Conservation (phyloP, 2,113 vertebrate species). For the Ellobius talpinus region DNA sequence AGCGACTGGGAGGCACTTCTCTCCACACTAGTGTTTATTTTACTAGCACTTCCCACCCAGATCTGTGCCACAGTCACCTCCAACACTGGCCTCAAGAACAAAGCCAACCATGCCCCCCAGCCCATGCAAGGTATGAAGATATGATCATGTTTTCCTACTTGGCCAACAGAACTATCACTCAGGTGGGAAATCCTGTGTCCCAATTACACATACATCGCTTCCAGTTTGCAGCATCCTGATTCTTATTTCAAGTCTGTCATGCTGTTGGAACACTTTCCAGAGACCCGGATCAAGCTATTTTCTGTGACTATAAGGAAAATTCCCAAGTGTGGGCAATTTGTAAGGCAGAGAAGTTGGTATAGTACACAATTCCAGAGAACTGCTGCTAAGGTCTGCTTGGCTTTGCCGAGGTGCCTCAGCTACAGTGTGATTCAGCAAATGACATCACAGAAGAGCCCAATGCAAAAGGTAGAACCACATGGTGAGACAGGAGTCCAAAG, state of each 20-base stretch:
- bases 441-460: background rate
- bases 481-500: background rate
- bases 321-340: background rate
- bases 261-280: background rate
- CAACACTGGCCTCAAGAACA: background rate
- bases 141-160: background rate
- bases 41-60: background rate
- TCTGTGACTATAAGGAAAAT: background rate
- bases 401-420: background rate
- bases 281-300: background rate
- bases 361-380: background rate
- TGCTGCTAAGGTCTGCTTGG: background rate
- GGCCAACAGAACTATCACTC: too few relatives aligned
- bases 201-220: background rate
- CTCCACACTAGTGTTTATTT: background rate
- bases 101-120: accelerated
- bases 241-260: background rate
- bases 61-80: background rate
- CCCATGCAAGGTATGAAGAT: accelerated
- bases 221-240: background rate
- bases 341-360: background rate
- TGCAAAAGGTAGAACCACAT: background rate
- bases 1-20: too few relatives aligned
- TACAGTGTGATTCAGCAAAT: background rate
- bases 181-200: too few relatives aligned